Evolutionary conservation across 1,140 invertebrate genomes (phyloP), one percentile per base, ranked within the genome.

Genomic region (Drosophila yakuba): DNA sequence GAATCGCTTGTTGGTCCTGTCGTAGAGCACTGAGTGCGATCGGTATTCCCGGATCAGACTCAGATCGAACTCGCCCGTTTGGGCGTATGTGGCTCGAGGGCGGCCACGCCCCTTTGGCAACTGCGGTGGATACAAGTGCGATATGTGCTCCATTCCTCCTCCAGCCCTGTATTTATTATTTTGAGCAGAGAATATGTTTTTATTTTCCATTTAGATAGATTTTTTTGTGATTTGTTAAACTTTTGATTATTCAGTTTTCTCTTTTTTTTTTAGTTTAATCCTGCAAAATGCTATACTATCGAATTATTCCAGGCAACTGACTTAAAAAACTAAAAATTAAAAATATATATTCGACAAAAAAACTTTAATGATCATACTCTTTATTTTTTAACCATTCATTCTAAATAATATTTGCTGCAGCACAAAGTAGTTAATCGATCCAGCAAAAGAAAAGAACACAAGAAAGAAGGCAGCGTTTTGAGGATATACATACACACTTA

Each of bases 51-150:
- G 75, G 50, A 92, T 92, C 20, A 92, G 64, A 20, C 81, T 86
- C 47, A 91, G 68, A 75, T 92, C 92, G 10, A 92, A 92, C 67
- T 92, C 92, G 0, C 91, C 88, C 32, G 91, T 92, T 48, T 92
- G 84, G 20, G 68, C 78, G 28, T 89, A 82, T n/a, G 80, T 75
- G 23, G 78, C 78, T 23, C 89, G 78, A 38, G 90, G 90, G 23
- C 91, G 78, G 0, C 91, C 91, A 17, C 91, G 91, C n/a, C 61
- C 52, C 61, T 86, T 86, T 0, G 83, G 83, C 58, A 55, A 50
- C 3, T 74, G 74, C 7, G 56, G 35, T 3, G 59, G 44, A 32
- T 71, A 63, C 38, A 71, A 25, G 35, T 69, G 51, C 20, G 66
- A 36, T n/a, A 57, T 43, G n/a, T 69, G 36, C 28, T 71, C 67